These are phyloP conservation scores for Cosmopolites sordidus DNA, from an alignment of 2,888 invertebrate species.

Conservation along the genomic window DNA sequence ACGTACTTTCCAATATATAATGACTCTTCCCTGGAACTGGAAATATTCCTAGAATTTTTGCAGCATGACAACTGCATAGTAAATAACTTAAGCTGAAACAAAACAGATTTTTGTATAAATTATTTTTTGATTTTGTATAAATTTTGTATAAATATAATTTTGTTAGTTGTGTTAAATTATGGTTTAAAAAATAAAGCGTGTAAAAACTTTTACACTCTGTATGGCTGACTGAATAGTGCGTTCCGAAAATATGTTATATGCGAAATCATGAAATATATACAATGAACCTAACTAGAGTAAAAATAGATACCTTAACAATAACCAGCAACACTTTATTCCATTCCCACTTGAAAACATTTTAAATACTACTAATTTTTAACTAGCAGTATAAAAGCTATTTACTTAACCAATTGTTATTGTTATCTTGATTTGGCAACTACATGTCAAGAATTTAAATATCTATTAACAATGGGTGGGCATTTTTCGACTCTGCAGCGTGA, in stretches of 20 bases:
- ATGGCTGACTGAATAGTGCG: no score
- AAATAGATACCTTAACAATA: slow-evolving; percentile 9
- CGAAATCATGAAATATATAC: no score
- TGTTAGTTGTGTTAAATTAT: no score
- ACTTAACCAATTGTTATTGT: slow-evolving; percentile 10
- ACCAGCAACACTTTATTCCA: slow-evolving; percentile 6
- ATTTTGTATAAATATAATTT: no score
- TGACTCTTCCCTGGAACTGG: slow-evolving; percentile 34
- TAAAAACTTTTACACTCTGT: no score
- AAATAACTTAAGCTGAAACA: neutral
- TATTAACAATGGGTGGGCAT: no score
- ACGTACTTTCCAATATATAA: slow-evolving; percentile 32
- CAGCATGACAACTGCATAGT: slow-evolving; percentile 4
- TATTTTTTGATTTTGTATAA: no score
- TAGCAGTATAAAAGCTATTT: slow-evolving; percentile 5
- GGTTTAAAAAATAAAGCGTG: no score
- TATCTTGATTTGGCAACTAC: slow-evolving; percentile 3
- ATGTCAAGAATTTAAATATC: no score
- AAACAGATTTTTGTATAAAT: neutral
- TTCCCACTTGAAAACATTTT: slow-evolving; percentile 17
- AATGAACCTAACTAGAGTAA: no score
- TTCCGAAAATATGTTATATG: no score
- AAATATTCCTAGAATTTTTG: slow-evolving; percentile 34
- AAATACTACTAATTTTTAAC: slow-evolving; percentile 9
- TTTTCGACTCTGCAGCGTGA: neutral